These are phyloP conservation scores for Tichodroma muraria DNA, from an alignment of 2,113 vertebrate genomes.

Conservation along the genomic window DNA sequence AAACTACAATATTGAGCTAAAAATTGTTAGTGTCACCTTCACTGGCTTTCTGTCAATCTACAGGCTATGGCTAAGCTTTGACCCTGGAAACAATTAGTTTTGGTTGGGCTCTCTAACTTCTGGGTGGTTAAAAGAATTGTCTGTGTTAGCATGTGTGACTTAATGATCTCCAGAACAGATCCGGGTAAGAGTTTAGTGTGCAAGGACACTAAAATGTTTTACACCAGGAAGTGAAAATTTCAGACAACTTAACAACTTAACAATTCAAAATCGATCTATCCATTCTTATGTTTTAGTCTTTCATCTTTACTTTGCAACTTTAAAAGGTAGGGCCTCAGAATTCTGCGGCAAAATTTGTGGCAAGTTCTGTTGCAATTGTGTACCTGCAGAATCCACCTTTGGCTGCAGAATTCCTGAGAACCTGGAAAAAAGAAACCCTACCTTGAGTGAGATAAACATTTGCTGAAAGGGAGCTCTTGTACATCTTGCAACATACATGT, in stretches of 20 bases:
- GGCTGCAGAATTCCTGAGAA: conserved; percentile 77
- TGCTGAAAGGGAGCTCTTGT: conserved; percentile 69
- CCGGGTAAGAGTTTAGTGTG: conserved; percentile 9
- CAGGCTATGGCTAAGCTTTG: background rate
- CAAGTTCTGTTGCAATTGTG: conserved; percentile 75
- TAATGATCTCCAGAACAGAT: background rate
- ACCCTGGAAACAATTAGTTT: conserved; percentile 18
- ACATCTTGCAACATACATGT: conserved; percentile 62
- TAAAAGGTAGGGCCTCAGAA: conserved; percentile 66
- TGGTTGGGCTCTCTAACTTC: conserved; percentile 36
- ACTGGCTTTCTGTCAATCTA: conserved; percentile 20
- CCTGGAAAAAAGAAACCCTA: conserved; percentile 77
- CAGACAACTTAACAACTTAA: background rate
- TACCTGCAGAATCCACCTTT: conserved; percentile 80
- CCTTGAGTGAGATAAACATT: conserved; percentile 73
- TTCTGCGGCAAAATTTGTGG: conserved; percentile 76
- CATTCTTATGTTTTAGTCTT: background rate
- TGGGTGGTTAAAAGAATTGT: conserved; percentile 8
- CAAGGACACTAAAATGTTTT: background rate
- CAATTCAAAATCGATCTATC: background rate
- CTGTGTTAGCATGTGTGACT: conserved; percentile 13
- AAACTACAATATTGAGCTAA: conserved; percentile 31
- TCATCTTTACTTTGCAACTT: background rate
- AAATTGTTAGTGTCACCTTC: conserved; percentile 43
- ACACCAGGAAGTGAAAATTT: background rate